These are phyloP conservation scores for Papilio aristodemus DNA, from an alignment of 1,140 invertebrate species.

Conservation along the genomic window DNA sequence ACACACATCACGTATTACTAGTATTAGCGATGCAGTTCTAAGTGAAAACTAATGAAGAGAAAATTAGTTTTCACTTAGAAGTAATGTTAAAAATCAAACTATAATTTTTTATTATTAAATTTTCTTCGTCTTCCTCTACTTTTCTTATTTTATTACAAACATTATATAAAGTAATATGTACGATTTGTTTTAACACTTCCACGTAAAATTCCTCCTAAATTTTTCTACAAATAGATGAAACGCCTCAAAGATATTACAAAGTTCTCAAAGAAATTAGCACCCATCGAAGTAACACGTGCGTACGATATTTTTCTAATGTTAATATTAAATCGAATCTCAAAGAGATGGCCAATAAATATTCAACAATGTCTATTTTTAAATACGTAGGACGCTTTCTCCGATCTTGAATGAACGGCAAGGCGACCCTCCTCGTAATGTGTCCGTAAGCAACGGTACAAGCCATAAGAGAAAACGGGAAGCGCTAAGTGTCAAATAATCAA, in stretches of 20 bases:
- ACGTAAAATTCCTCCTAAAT: constrained; percentile 15
- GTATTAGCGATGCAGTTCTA: no score
- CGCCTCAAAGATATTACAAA: constrained; percentile 23
- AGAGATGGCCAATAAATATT: constrained; percentile 74
- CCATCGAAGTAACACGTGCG: constrained; percentile 56
- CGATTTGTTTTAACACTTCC: background rate
- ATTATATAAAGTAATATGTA: no score
- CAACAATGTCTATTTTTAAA: constrained; percentile 76
- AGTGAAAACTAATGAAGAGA: no score
- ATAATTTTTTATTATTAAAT: no score
- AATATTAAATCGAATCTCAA: constrained; percentile 75
- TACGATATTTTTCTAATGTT: constrained; percentile 71
- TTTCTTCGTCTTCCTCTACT: no score
- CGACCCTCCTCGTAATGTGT: constrained; percentile 72
- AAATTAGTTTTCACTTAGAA: no score
- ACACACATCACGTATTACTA: no score
- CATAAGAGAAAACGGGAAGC: constrained; percentile 37
- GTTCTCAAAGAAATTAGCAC: constrained; percentile 50
- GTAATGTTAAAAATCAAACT: no score
- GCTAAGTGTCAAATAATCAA: background rate
- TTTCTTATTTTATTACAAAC: no score
- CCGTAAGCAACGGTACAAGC: constrained; percentile 42
- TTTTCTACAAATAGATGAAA: constrained; percentile 26
- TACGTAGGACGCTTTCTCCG: constrained; percentile 73
- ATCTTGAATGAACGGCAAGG: constrained; percentile 73